phyloP scores from a whole-genome alignment of 2,888 invertebrate genomes.

The Crematogaster levior region DNA sequence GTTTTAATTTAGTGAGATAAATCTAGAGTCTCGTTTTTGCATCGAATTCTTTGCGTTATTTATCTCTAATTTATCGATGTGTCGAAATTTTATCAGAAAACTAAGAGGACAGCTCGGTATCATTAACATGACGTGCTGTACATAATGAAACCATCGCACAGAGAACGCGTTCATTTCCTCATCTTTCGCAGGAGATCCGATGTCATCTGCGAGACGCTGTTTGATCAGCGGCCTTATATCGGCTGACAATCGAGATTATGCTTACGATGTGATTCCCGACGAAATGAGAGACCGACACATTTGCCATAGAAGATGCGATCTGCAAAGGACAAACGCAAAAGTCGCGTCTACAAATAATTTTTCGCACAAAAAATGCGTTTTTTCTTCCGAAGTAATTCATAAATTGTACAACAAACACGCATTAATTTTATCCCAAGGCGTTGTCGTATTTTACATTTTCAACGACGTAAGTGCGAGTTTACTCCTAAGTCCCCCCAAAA shows the following conservation, averaged over 20 bases:
- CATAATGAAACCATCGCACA: not conserved
- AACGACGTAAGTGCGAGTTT: not conserved
- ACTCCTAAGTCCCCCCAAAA: not conserved
- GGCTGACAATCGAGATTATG: constrained; percentile 13
- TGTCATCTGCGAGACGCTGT: constrained; percentile 40
- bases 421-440: not conserved
- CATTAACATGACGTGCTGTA: not conserved
- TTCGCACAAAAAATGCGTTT: not conserved
- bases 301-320: not conserved
- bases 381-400: not conserved
- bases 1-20: not conserved
- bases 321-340: not conserved
- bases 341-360: not conserved
- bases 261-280: not conserved
- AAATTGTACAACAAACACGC: not conserved
- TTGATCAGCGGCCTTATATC: not conserved
- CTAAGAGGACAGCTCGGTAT: not conserved
- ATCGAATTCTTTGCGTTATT: not conserved
- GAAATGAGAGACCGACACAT: not conserved
- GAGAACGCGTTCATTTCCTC: not conserved
- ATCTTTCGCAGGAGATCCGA: not conserved
- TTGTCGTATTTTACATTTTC: not conserved
- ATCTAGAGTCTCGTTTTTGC: not conserved
- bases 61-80: not conserved
- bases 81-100: not conserved